These are phyloP conservation scores for Hipparchia semele DNA, from an alignment of 2,888 invertebrate species.

Conservation along the genomic window DNA sequence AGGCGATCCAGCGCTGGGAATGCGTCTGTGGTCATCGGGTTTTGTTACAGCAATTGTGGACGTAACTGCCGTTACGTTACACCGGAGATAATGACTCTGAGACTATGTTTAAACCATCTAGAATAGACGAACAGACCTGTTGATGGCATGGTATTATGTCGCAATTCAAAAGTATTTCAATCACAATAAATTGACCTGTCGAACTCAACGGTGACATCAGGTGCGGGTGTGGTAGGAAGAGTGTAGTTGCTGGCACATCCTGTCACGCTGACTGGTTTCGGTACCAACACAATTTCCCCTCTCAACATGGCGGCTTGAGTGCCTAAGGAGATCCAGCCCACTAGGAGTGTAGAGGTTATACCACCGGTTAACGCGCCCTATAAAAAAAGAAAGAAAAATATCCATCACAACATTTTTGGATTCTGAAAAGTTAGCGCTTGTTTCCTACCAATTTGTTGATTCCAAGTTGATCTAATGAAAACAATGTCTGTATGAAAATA, in stretches of 20 bases:
- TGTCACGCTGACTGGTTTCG: conserved; percentile 84
- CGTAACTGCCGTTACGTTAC: too few species aligned
- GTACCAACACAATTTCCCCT: conserved; percentile 83
- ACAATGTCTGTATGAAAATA: too few species aligned
- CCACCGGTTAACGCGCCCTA: conserved; percentile 87
- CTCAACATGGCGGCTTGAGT: conserved; percentile 86
- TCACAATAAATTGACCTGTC: conserved; percentile 54
- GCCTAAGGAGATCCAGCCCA: conserved; percentile 87
- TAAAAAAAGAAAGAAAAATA: background rate
- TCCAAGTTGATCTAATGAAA: too few species aligned
- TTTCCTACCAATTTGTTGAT: too few species aligned
- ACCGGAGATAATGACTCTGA: too few species aligned
- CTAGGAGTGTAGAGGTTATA: conserved; percentile 81
- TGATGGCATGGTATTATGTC: too few species aligned
- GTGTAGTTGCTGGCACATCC: conserved; percentile 75
- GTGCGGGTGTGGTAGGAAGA: conserved; percentile 42
- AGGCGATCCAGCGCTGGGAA: too few species aligned
- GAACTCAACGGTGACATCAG: conserved; percentile 52
- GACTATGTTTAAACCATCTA: too few species aligned
- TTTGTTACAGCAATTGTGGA: too few species aligned
- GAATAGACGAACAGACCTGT: too few species aligned
- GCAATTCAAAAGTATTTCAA: background rate
- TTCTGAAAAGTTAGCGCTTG: too few species aligned
- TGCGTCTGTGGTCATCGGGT: too few species aligned
- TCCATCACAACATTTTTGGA: background rate